Conservation (phyloP, 1,140 invertebrate genomes). For the Rhizoglyphus robini region DNA sequence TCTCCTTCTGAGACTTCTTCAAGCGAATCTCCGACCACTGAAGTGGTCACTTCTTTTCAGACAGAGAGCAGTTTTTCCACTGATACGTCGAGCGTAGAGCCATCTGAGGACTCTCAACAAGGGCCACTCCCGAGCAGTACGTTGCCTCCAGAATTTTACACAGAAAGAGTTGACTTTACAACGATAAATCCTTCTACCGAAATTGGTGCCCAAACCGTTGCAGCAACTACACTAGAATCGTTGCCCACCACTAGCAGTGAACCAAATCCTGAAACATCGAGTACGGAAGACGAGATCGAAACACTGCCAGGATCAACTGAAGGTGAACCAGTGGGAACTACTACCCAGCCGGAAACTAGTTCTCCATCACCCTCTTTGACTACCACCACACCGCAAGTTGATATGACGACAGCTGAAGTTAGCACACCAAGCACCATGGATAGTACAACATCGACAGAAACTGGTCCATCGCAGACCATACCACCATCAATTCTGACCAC, state of each 20-base stretch:
- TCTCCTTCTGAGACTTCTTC: neutral
- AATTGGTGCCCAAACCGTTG: too few relatives aligned
- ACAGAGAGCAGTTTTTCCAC: too few relatives aligned
- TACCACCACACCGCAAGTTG: neutral
- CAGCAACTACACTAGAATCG: too few relatives aligned
- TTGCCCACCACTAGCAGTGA: too few relatives aligned
- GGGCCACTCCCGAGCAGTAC: neutral
- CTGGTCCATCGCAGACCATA: neutral
- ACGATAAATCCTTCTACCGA: too few relatives aligned
- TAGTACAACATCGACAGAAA: neutral
- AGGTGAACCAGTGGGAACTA: too few relatives aligned
- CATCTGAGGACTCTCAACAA: neutral
- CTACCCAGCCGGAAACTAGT: too few relatives aligned
- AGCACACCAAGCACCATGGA: neutral
- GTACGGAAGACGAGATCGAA: too few relatives aligned
- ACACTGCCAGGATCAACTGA: too few relatives aligned
- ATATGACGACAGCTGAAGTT: neutral
- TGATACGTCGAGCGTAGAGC: neutral
- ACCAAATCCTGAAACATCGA: too few relatives aligned
- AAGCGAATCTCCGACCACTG: neutral
- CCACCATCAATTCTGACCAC: neutral
- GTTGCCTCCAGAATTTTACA: neutral
- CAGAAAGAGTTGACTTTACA: neutral
- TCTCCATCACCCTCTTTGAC: neutral
- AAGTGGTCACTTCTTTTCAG: neutral